Evolutionary conservation across 2,797 vertebrate genomes (phyloP), one percentile per base, ranked within the genome.

Genomic region (Rhyacichthys aspro): DNA sequence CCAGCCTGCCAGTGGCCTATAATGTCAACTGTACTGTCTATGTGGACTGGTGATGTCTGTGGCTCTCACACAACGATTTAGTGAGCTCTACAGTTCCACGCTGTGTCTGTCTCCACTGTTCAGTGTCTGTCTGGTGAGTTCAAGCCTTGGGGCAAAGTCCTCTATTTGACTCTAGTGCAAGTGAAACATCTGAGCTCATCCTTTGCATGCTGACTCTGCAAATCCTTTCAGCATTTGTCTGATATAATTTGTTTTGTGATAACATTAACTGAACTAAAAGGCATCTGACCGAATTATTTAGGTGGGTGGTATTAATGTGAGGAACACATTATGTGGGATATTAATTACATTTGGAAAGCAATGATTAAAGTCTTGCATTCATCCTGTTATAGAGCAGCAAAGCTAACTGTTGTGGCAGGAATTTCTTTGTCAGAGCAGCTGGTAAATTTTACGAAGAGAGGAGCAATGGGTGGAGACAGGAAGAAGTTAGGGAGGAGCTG

Each of bases 391-490:
- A 43, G 28, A 6, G 42, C 34, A 46, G 14, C 39, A 19, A 55
- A 15, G 43, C 43, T 47, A 12, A 41, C 41, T n/a, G 17, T 47
- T 15, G 68, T 63, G 64, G 67, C 55, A 72, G 43, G 43, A 73
- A 63, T 63, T 18, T 67, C 64, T 86, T 88, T 87, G 78, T 85
- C 77, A 45, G 39, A 81, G 83, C 86, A 86, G 89, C 77, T 86
- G 86, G 72, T 53, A 43, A 55, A 49, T 52, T 41, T 18, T 50
- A 67, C 48, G 55, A 42, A 38, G 64, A n/a, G 57, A 23, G 47
- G n/a, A 70, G 65, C 2, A 54, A 49, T 41, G 55, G 55, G 66
- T 52, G 65, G 74, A 77, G 65, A 69, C 78, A 74, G 76, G 80
- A 72, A 68, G 48, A 54, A 49, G 37, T 8, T 65, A 45, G 43